These are phyloP conservation scores for Alcis repandata DNA, from an alignment of 2,888 invertebrate genomes.

Conservation along the genomic window DNA sequence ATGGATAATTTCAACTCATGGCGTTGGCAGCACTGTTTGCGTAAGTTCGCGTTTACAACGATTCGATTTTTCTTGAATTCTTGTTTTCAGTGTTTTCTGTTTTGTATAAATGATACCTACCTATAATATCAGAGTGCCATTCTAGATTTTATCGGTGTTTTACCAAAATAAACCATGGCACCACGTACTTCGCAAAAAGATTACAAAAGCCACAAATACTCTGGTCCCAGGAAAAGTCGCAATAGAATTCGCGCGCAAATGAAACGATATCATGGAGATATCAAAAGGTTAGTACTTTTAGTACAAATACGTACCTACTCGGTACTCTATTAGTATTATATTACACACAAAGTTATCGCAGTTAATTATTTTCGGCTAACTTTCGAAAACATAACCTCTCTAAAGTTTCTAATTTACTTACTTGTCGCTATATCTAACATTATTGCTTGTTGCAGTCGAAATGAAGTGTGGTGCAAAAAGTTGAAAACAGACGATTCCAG, in stretches of 20 bases:
- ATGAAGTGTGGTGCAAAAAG: conserved; percentile 11
- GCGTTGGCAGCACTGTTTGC: conserved; percentile 6
- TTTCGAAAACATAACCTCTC: conserved; percentile 3
- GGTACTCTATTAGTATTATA: background rate
- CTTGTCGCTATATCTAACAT: too few relatives aligned
- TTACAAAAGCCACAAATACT: background rate
- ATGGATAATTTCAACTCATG: too few relatives aligned
- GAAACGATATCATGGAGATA: conserved; percentile 4
- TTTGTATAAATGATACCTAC: too few relatives aligned
- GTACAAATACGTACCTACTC: conserved; percentile 7
- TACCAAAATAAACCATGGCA: too few relatives aligned
- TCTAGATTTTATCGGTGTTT: too few relatives aligned
- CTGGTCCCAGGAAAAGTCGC: conserved; percentile 9
- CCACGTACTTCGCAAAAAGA: background rate
- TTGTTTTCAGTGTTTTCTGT: conserved; percentile 5
- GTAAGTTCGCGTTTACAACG: too few relatives aligned
- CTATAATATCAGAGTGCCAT: background rate
- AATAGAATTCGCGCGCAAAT: conserved; percentile 4
- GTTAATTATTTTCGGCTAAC: conserved; percentile 7
- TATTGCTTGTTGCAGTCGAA: conserved; percentile 13
- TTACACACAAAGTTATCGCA: background rate
- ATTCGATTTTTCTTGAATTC: background rate
- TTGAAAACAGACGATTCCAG: too few relatives aligned
- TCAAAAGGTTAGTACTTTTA: conserved; percentile 7
- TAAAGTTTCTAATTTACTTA: too few relatives aligned